These are phyloP conservation scores for Chalcosyrphus nemorum DNA, from an alignment of 2,888 invertebrate genomes.

Conservation along the genomic window DNA sequence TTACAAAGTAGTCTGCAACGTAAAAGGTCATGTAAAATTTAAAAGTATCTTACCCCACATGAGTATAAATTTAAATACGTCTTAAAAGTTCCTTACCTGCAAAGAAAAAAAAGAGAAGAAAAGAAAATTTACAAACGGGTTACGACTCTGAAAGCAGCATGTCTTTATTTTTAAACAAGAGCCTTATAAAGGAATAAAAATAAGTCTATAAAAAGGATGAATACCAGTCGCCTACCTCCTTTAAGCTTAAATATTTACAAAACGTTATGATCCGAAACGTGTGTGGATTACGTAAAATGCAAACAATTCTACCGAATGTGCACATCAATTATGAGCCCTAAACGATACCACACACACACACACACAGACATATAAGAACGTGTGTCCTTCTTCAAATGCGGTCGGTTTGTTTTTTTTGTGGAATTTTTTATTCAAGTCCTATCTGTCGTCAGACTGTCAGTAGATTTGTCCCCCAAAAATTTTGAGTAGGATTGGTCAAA, in stretches of 20 bases:
- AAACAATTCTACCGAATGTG: constrained; percentile 35
- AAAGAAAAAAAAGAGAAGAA: background rate
- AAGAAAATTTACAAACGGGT: background rate
- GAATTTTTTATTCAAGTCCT: background rate
- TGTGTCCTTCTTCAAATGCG: background rate
- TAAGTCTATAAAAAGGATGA: background rate
- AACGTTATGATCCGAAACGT: constrained; percentile 36
- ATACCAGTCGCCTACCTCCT: background rate
- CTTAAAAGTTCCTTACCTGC: constrained; percentile 35
- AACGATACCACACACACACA: background rate
- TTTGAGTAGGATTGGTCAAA: constrained; percentile 25
- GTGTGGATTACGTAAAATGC: constrained; percentile 27
- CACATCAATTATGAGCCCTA: constrained; percentile 16
- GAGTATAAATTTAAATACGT: background rate
- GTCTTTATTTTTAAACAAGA: constrained; percentile 7
- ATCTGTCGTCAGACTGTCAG: background rate
- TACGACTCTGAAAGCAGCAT: background rate
- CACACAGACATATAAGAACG: background rate
- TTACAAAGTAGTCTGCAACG: no score
- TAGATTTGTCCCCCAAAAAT: background rate
- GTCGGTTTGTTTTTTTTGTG: background rate
- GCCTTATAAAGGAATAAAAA: background rate
- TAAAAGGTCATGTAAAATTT: no score
- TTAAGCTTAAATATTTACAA: constrained; percentile 30
- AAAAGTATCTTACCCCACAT: constrained; percentile 16